Conservation (phyloP, 2,113 vertebrate species). For the Cygnus buccinator region DNA sequence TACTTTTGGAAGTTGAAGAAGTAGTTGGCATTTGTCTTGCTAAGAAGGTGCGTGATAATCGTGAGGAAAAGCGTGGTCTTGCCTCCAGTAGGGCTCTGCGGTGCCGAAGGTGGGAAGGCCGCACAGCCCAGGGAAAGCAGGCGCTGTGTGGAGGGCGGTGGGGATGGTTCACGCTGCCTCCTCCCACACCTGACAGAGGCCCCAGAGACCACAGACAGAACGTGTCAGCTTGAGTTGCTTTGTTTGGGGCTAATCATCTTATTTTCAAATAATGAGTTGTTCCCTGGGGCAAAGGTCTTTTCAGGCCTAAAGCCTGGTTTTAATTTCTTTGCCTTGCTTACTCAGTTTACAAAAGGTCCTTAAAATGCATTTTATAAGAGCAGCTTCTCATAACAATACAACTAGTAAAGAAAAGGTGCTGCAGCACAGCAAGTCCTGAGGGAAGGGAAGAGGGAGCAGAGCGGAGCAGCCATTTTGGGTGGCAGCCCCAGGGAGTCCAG, state of each 20-base stretch:
- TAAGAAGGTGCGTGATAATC: background rate
- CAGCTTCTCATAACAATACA: background rate
- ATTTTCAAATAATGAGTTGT: background rate
- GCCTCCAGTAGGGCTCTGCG: background rate
- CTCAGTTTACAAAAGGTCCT: background rate
- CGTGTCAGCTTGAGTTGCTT: background rate
- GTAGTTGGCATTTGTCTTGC: background rate
- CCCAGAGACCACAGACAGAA: background rate
- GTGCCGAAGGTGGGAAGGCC: too few relatives aligned
- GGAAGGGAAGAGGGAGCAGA: too few relatives aligned
- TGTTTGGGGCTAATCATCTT: background rate
- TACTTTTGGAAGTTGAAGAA: background rate
- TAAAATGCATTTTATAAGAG: background rate
- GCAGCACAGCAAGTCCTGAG: background rate
- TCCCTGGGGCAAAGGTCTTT: background rate
- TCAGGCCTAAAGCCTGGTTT: background rate
- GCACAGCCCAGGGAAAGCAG: background rate
- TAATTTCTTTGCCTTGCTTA: background rate
- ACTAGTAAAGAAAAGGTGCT: background rate
- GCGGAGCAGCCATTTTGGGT: background rate
- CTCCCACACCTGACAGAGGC: background rate
- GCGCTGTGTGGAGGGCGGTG: fast-evolving
- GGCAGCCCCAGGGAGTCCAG: background rate
- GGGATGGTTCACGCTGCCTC: fast-evolving
- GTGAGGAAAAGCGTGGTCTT: fast-evolving